Evolutionary conservation across 2,113 vertebrate species (phyloP), one percentile per base, ranked within the genome.

Genomic region (Phrynosoma blainvillii): DNA sequence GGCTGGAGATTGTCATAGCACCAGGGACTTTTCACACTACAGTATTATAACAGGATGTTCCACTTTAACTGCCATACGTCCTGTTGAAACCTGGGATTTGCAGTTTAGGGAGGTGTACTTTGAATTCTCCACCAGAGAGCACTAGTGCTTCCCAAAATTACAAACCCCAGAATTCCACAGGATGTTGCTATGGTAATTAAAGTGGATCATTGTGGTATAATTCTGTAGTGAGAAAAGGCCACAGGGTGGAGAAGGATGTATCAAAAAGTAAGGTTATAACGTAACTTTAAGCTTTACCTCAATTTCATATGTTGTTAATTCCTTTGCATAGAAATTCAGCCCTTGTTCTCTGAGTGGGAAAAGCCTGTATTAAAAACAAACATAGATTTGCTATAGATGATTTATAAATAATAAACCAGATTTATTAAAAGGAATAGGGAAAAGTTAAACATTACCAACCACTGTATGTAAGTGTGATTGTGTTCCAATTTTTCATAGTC

Each of bases 381-480:
- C 56, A 91, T 90, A 92, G 2, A 2, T 84, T 85, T 78, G 36
- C 18, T 82, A n/a, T 85, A 66, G 59, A 87, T 40, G 52, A 93
- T 47, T 47, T 47, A 90, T 25, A 92, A 68, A 25, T 59, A 47
- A 47, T 90, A 81, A 87, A 89, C 76, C 18, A 94, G 89, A 83
- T 85, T 71, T 90, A 65, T 6, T 80, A 77, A 94, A 80, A 86
- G 77, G 94, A 92, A 56, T 2, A 36, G 93, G 68, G 68, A 85
- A 21, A 81, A 92, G 36, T 84, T 91, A 95, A 82, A 71, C 83
- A 23, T 75, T 81, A 96, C 98, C 96, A 93, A 99, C 99, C 98
- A 99, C 88, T 99, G 99, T 93, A 99, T 99, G 84, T 99, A 99
- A 81, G 98, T 99, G 95, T 99, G 98, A 93, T 98, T 99, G 97